Percentiles rank a stretch among this genome's conserved stretches.
These are phyloP conservation scores for Clarias magur DNA, from an alignment of 2,113 vertebrate species.

Conservation along the genomic window DNA sequence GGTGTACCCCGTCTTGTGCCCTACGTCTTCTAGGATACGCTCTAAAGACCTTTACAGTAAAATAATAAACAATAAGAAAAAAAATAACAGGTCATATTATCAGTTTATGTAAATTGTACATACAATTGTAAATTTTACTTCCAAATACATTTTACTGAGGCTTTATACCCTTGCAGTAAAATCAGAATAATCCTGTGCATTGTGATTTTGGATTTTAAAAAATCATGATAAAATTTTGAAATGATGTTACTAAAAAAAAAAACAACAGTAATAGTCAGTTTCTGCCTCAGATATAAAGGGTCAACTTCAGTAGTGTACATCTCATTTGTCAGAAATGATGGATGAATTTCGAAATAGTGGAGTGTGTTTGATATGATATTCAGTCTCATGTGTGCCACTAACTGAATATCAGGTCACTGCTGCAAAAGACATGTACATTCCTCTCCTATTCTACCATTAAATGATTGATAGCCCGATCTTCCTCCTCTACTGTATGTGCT, in stretches of 20 bases:
- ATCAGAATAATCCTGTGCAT: neutral
- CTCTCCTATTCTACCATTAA: conserved; percentile 17
- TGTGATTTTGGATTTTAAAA: neutral
- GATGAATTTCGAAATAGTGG: neutral
- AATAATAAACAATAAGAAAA: neutral
- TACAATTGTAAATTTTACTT: neutral
- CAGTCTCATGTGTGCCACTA: conserved; percentile 6
- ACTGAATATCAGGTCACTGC: conserved; percentile 34
- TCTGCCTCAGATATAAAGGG: neutral
- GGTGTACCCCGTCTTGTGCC: too few relatives aligned
- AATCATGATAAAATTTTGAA: neutral
- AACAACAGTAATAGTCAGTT: neutral
- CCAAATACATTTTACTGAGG: neutral
- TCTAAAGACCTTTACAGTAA: too few relatives aligned
- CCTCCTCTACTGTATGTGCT: conserved; percentile 11
- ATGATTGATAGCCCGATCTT: conserved; percentile 40
- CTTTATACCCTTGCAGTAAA: neutral
- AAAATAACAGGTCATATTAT: neutral
- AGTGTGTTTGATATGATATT: conserved; percentile 28
- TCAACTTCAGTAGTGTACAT: neutral
- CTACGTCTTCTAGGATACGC: too few relatives aligned
- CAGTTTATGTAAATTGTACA: neutral
- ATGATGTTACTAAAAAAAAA: neutral
- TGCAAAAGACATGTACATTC: conserved; percentile 15
- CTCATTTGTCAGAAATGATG: conserved; percentile 16